These are phyloP conservation scores for Passer domesticus DNA, from an alignment of 2,113 vertebrate genomes.

Conservation along the genomic window DNA sequence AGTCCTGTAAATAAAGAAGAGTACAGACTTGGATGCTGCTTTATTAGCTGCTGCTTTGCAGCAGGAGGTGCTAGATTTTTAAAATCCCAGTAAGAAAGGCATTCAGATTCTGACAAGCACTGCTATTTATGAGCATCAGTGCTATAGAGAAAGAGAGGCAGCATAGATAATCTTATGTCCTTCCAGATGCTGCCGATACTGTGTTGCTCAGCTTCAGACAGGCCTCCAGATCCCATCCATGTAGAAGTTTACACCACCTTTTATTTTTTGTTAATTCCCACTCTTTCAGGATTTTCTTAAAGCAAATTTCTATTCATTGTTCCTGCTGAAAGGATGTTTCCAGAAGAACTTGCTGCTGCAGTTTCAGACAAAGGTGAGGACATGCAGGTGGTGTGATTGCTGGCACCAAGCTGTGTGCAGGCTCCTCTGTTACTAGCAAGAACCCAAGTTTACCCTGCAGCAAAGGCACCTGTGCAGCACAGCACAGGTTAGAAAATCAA, in stretches of 20 bases:
- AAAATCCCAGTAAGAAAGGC: background rate
- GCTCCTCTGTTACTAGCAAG: fast-evolving
- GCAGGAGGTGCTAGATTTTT: background rate
- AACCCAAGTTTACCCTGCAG: background rate
- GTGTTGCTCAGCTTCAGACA: background rate
- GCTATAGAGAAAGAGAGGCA: background rate
- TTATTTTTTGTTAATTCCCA: background rate
- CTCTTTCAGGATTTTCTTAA: background rate
- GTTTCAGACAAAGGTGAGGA: background rate
- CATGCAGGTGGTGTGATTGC: fast-evolving
- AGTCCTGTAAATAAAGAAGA: background rate
- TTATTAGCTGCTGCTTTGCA: background rate
- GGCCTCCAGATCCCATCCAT: background rate
- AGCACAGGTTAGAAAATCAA: fast-evolving
- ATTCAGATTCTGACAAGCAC: background rate
- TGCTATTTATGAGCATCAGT: background rate
- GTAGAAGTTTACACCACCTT: background rate
- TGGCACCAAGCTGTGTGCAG: background rate
- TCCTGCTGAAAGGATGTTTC: background rate
- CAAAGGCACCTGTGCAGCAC: background rate
- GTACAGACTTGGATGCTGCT: background rate
- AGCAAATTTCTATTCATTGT: background rate
- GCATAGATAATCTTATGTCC: background rate
- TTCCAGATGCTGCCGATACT: background rate
- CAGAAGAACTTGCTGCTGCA: background rate